Evolutionary conservation across 2,797 vertebrate species (phyloP).

Genomic region (Enteromius fasciolatus): DNA sequence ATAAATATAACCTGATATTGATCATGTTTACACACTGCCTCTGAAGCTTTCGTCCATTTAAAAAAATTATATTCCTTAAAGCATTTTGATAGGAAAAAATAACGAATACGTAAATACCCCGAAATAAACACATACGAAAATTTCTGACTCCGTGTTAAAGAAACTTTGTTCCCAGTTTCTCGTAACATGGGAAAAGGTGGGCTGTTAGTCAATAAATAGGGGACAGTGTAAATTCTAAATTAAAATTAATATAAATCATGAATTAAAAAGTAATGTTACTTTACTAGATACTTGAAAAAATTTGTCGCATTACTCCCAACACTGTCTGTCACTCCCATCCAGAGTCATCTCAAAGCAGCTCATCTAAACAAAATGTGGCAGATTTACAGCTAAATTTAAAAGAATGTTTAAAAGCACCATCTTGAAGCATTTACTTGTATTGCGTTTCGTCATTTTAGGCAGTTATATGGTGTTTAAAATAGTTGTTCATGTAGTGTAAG

Average conservation of each 20-base stretch:
- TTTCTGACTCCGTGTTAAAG: too few relatives aligned
- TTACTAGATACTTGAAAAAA: background rate
- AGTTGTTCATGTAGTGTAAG: background rate
- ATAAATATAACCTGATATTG: too few relatives aligned
- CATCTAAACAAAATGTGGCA: background rate
- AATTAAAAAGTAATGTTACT: background rate
- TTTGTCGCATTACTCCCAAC: background rate
- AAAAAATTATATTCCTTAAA: too few relatives aligned
- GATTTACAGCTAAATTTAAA: background rate
- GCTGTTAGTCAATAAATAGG: background rate
- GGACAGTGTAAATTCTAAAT: too few relatives aligned
- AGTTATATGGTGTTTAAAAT: background rate
- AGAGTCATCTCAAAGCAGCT: slow-evolving; percentile 17
- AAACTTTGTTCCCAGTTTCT: background rate
- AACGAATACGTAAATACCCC: too few relatives aligned
- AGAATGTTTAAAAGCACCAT: background rate
- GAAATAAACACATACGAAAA: too few relatives aligned
- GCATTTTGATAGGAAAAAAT: too few relatives aligned
- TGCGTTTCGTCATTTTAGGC: background rate
- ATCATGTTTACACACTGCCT: too few relatives aligned
- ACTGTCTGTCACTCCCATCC: background rate
- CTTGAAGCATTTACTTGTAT: background rate
- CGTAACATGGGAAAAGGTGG: background rate
- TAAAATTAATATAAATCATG: too few relatives aligned
- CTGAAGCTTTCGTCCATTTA: too few relatives aligned